A percentile compares a stretch with the other conserved stretches of the same genome.
These are phyloP conservation scores for Trypoxylus dichotomus DNA, from an alignment of 1,140 invertebrate genomes.

Conservation along the genomic window DNA sequence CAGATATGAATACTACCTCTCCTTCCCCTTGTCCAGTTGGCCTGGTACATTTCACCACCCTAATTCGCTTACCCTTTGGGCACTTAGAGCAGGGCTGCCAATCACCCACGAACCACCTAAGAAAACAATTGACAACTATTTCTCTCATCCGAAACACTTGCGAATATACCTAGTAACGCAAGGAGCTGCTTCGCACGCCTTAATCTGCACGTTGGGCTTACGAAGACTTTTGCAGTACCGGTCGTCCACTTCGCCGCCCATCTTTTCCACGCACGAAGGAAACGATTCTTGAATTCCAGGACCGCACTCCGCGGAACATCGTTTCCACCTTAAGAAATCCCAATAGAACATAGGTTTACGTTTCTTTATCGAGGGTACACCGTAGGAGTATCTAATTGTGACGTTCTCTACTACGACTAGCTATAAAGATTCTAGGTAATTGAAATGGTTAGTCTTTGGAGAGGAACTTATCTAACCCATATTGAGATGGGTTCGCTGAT, in stretches of 20 bases:
- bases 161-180: slow-evolving; percentile 46
- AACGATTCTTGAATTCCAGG: slow-evolving; percentile 53
- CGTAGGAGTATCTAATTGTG: slow-evolving; percentile 49
- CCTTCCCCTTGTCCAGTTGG: slow-evolving; percentile 51
- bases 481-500: slow-evolving; percentile 43
- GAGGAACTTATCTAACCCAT: slow-evolving; percentile 40
- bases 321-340: slow-evolving; percentile 56
- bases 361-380: slow-evolving; percentile 32
- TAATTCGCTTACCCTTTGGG: slow-evolving; percentile 37
- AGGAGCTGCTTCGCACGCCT: slow-evolving; percentile 47
- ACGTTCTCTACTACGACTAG: slow-evolving; percentile 44
- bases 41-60: slow-evolving; percentile 49
- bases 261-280: slow-evolving; percentile 48
- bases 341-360: slow-evolving; percentile 38
- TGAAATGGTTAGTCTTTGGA: not conserved
- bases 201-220: slow-evolving; percentile 45
- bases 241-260: slow-evolving; percentile 49
- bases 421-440: slow-evolving; percentile 35
- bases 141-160: not conserved
- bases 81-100: slow-evolving; percentile 47
- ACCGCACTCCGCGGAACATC: slow-evolving; percentile 59
- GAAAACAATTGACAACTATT: not conserved
- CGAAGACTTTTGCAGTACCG: slow-evolving; percentile 44
- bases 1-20: slow-evolving; percentile 47
- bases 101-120: slow-evolving; percentile 52